Evolutionary conservation across 2,797 vertebrate genomes (phyloP).

Genomic region (Amazonetta brasiliensis): DNA sequence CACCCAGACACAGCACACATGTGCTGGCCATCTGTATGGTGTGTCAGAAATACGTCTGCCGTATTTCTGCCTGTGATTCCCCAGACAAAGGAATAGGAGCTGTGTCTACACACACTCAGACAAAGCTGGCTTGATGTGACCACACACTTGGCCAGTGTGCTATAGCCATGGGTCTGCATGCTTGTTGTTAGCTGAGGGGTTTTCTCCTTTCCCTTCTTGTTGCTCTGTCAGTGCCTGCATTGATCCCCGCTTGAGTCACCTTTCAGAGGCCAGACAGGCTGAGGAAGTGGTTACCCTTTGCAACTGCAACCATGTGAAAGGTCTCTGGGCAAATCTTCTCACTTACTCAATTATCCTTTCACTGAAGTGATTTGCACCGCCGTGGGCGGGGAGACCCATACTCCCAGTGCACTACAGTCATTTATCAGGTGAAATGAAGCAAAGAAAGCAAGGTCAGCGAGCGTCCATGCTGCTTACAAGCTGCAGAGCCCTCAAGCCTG

Average conservation of each 20-base stretch:
- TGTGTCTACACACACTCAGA: not conserved
- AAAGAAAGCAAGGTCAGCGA: conserved; percentile 63
- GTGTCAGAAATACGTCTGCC: too few species aligned
- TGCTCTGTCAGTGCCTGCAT: conserved; percentile 2
- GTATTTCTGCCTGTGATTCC: not conserved
- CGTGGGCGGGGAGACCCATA: not conserved
- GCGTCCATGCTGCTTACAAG: conserved; percentile 48
- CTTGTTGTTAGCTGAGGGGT: not conserved
- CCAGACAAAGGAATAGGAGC: not conserved
- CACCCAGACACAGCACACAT: not conserved
- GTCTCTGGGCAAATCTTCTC: conserved; percentile 56
- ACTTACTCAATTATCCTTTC: conserved; percentile 65
- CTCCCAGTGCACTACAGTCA: conserved; percentile 55
- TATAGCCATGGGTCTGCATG: not conserved
- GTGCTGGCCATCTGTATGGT: conserved; percentile 26
- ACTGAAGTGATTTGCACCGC: conserved; percentile 30
- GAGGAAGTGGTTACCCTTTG: conserved; percentile 45
- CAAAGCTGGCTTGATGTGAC: not conserved
- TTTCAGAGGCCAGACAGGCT: conserved; percentile 44
- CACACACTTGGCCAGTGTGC: not conserved
- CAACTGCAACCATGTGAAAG: conserved; percentile 55
- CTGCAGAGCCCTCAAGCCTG: conserved; percentile 55
- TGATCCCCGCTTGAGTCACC: not conserved
- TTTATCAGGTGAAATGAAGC: conserved; percentile 78
- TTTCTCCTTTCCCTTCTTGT: not conserved